Base-by-base conservation (phyloP, 2,888 invertebrate species). In the Pachliopta kotzebuea region DNA sequence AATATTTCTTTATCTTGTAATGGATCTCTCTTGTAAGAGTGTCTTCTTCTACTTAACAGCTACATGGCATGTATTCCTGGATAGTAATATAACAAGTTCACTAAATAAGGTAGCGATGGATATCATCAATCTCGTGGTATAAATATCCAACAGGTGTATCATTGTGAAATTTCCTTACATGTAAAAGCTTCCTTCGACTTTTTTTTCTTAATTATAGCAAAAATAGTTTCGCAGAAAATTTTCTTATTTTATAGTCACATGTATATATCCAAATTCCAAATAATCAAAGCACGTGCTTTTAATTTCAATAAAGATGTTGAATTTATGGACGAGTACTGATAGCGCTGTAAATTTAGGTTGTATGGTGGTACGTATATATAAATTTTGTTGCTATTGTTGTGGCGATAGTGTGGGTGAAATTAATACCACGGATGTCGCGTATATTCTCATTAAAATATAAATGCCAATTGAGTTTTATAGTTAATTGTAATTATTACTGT, bases 201-300 rank as follows among this genome's bases (percentile, higher is more conserved):
- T n/a, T n/a, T n/a, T n/a, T n/a, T n/a, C n/a, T n/a, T n/a, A n/a
- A n/a, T n/a, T n/a, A n/a, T n/a, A n/a, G n/a, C n/a, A n/a, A n/a
- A n/a, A n/a, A n/a, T n/a, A n/a, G n/a, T n/a, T n/a, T n/a, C 26
- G 26, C 26, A 26, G 6, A 26, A 26, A 26, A 26, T 2, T 45
- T 45, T 8, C 1, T n/a, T 45, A n/a, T n/a, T n/a, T 45, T 7
- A 18, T n/a, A 45, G n/a, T 45, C 7, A 6, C 18, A 45, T n/a
- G 18, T 45, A 18, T 45, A 45, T n/a, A 45, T n/a, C 18, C 17
- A n/a, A 42, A 20, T 64, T 50, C 61, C 18, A 54, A 54, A 66
- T 78, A 79, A 84, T 85, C 83, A 20, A 59, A 79, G 86, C 87
- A 77, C 87, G 87, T 86, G 87, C 81, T 74, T 76, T 61, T 73